phyloP scores from a whole-genome alignment of 2,888 invertebrate genomes.

The Agrilus cyanescens region DNA sequence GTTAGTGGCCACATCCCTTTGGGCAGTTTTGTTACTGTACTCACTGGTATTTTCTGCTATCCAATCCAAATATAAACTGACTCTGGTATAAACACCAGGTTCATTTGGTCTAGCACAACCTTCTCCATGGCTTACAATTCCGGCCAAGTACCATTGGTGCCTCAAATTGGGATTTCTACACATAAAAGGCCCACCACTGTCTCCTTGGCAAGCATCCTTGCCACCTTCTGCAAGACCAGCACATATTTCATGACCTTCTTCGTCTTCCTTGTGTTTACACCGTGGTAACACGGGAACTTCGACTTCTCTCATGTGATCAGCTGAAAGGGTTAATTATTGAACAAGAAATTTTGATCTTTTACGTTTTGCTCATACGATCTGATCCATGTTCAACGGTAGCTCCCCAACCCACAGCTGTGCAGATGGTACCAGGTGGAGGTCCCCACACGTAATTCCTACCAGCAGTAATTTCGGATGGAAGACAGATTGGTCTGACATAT shows the following conservation, averaged over 20 bases:
- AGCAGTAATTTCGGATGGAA: constrained; percentile 48
- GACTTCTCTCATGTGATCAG: constrained; percentile 72
- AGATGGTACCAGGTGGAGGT: constrained; percentile 53
- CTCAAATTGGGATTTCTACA: constrained; percentile 57
- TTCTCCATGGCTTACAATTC: constrained; percentile 77
- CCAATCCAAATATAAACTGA: constrained; percentile 65
- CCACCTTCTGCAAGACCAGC: constrained; percentile 66
- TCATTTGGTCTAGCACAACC: constrained; percentile 71
- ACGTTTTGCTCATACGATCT: constrained; percentile 52
- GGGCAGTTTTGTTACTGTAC: constrained; percentile 16
- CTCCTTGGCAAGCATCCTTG: constrained; percentile 74
- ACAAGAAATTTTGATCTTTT: background rate
- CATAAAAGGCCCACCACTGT: constrained; percentile 75
- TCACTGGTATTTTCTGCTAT: constrained; percentile 50
- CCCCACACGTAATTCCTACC: constrained; percentile 51
- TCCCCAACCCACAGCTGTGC: constrained; percentile 77
- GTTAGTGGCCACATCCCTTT: background rate
- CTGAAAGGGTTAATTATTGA: constrained; percentile 36
- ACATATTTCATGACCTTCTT: constrained; percentile 58
- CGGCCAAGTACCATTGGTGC: constrained; percentile 69
- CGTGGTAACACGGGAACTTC: constrained; percentile 55
- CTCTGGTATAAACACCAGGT: constrained; percentile 73
- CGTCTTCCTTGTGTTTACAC: constrained; percentile 56
- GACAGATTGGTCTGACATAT: constrained; percentile 69
- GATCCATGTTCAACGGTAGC: constrained; percentile 63